Percentiles rank a stretch among this genome's conserved stretches.
Evolutionary conservation across 2,797 vertebrate species (phyloP).

Genomic region (Sebastes minor): DNA sequence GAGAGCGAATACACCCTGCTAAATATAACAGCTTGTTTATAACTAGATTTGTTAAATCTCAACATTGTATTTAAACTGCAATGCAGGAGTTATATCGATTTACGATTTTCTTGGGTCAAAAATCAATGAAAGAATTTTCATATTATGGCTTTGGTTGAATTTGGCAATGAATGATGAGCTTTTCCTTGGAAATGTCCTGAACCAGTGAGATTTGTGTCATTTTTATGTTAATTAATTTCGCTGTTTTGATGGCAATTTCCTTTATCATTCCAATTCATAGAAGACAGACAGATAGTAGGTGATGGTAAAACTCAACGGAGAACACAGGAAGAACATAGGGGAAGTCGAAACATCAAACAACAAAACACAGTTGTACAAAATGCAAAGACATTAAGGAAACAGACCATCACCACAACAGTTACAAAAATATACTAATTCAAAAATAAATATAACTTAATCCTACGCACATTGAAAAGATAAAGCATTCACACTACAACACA

Average conservation of each 20-base stretch:
- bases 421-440: constrained; percentile 12
- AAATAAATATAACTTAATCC: constrained; percentile 32
- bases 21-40: not conserved
- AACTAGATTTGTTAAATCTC: not conserved
- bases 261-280: constrained; percentile 28
- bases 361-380: constrained; percentile 41
- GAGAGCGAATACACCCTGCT: not conserved
- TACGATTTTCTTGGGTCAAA: not conserved
- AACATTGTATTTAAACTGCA: not conserved
- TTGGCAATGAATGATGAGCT: not conserved
- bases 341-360: constrained; percentile 46
- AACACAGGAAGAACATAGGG: constrained; percentile 63
- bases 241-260: constrained; percentile 12
- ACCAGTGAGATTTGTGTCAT: constrained; percentile 26
- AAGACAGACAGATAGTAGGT: constrained; percentile 3
- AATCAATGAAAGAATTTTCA: not conserved
- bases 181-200: constrained; percentile 12
- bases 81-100: not conserved
- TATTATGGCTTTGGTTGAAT: not conserved
- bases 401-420: constrained; percentile 22
- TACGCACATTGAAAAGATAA: constrained; percentile 11
- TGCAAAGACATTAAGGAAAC: constrained; percentile 8
- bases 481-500: constrained; percentile 18
- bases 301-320: constrained; percentile 39
- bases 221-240: not conserved